A percentile compares a stretch with the other conserved stretches of the same genome.
Evolutionary conservation across 2,113 vertebrate species (phyloP).

Genomic region (Quiscalus mexicanus): DNA sequence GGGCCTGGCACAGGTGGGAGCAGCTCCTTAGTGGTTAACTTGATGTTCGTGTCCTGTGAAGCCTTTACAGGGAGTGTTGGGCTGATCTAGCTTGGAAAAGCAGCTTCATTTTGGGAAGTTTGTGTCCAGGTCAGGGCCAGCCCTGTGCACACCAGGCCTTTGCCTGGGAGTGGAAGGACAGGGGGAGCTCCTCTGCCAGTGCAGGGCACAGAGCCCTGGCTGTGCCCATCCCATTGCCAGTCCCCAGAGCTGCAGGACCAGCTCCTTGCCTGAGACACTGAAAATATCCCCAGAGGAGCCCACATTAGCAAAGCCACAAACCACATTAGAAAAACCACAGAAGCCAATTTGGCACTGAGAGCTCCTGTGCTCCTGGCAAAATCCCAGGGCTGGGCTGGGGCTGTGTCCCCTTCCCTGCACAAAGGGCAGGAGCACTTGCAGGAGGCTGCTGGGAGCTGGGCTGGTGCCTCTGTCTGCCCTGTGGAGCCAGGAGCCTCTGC

Average conservation of each 20-base stretch:
- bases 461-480: neutral
- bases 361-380: constrained; percentile 41
- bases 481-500: neutral
- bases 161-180: neutral
- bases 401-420: neutral
- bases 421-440: neutral
- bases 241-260: neutral
- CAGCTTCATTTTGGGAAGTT: neutral
- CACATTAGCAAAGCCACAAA: constrained; percentile 64
- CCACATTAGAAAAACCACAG: constrained; percentile 60
- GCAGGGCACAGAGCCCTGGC: neutral
- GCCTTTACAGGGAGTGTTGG: neutral
- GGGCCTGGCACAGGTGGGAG: neutral
- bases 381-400: neutral
- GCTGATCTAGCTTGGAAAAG: neutral
- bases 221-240: neutral
- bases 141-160: neutral
- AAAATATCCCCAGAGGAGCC: constrained; percentile 38
- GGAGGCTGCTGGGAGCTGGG: neutral
- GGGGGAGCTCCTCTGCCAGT: neutral
- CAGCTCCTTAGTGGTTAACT: neutral
- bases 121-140: neutral
- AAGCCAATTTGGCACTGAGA: constrained; percentile 50
- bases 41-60: neutral
- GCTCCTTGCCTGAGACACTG: constrained; percentile 22